Conservation (phyloP, 1,140 invertebrate species). For the Hormaphis cornu region DNA sequence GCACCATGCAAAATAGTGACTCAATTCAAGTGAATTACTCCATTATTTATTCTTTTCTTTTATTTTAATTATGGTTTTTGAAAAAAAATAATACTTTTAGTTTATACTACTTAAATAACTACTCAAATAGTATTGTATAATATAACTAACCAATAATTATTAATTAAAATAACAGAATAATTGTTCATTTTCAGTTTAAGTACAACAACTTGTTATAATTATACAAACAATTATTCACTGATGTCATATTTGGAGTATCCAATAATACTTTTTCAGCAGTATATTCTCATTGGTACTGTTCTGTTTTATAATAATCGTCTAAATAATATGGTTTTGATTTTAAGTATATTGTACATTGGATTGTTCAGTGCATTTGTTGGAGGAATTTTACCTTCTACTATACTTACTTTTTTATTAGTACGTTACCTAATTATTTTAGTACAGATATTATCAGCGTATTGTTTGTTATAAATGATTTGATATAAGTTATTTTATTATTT, state of each 20-base stretch:
- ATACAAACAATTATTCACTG: slow-evolving; percentile 54
- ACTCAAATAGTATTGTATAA: too few species aligned
- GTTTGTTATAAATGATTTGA: not conserved
- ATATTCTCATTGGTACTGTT: slow-evolving; percentile 55
- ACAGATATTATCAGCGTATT: not conserved
- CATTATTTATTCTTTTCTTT: not conserved
- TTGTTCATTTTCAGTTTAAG: slow-evolving; percentile 52
- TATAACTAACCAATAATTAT: too few species aligned
- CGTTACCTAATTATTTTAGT: slow-evolving; percentile 40
- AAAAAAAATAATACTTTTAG: too few species aligned
- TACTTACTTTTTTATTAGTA: slow-evolving; percentile 53
- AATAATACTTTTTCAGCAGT: slow-evolving; percentile 57
- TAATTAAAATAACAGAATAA: too few species aligned
- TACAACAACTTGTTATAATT: slow-evolving; percentile 61
- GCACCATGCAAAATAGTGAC: too few species aligned
- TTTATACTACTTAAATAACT: too few species aligned
- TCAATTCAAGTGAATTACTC: too few species aligned
- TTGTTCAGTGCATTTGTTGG: slow-evolving; percentile 45
- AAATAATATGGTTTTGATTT: slow-evolving; percentile 42
- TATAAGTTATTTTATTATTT: slow-evolving; percentile 28
- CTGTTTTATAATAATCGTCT: slow-evolving; percentile 51
- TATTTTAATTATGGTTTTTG: too few species aligned
- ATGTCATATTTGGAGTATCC: slow-evolving; percentile 64
- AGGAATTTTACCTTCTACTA: slow-evolving; percentile 47
- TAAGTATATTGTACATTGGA: slow-evolving; percentile 45